phyloP scores from a whole-genome alignment of 2,113 vertebrate species.

The Neogobius melanostomus region DNA sequence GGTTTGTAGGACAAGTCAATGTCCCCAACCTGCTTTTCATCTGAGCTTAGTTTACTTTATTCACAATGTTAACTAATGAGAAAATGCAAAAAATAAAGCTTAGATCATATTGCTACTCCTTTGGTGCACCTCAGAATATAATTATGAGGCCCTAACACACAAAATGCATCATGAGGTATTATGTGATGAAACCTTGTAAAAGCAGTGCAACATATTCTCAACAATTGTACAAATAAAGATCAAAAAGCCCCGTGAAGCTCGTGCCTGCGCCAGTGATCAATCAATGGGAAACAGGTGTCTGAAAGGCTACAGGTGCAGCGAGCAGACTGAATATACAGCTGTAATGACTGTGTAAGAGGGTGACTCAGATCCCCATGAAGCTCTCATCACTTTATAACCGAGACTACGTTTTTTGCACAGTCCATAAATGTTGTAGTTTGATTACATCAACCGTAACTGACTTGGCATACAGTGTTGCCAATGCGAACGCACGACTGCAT shows the following conservation, averaged over 20 bases:
- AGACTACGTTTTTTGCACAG: slow-evolving; percentile 11
- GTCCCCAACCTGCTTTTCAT: slow-evolving; percentile 54
- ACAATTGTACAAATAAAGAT: slow-evolving; percentile 40
- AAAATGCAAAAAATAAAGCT: slow-evolving; percentile 1
- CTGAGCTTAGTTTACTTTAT: slow-evolving; percentile 36
- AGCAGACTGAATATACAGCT: slow-evolving; percentile 38
- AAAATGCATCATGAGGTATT: slow-evolving; percentile 31
- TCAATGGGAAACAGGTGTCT: slow-evolving; percentile 47
- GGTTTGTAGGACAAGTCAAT: slow-evolving; percentile 39
- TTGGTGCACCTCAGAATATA: no score
- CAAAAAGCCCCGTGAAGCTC: slow-evolving; percentile 39
- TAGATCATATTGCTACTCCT: neutral
- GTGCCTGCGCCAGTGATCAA: slow-evolving; percentile 42
- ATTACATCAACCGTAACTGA: neutral
- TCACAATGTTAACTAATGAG: slow-evolving; percentile 25
- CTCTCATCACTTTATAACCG: slow-evolving; percentile 13
- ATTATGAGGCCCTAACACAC: slow-evolving; percentile 12
- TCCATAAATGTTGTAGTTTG: neutral
- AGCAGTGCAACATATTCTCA: slow-evolving; percentile 32
- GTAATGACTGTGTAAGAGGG: slow-evolving; percentile 22
- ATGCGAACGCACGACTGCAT: slow-evolving; percentile 7
- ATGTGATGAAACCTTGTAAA: slow-evolving; percentile 30
- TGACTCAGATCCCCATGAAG: slow-evolving; percentile 17
- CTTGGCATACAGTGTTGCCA: slow-evolving; percentile 9
- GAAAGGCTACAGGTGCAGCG: slow-evolving; percentile 53